Evolutionary conservation across 2,797 vertebrate genomes (phyloP).

Genomic region (Oreonectes daqikongensis): DNA sequence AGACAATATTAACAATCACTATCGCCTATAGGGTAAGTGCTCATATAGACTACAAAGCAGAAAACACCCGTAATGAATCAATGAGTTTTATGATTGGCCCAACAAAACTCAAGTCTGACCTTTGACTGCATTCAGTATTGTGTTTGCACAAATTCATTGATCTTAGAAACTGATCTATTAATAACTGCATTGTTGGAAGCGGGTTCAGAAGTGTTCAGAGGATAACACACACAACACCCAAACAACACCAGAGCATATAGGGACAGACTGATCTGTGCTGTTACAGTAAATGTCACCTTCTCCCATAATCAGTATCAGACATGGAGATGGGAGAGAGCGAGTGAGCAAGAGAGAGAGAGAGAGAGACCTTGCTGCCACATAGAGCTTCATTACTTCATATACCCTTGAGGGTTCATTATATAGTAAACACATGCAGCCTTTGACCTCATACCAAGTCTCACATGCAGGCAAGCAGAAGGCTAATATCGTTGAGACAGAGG

Average conservation of each 20-base stretch:
- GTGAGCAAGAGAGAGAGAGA: background rate
- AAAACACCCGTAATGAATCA: background rate
- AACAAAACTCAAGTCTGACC: background rate
- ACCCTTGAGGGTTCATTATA: background rate
- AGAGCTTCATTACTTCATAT: background rate
- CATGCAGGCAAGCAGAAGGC: background rate
- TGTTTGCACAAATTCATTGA: slow-evolving; percentile 5
- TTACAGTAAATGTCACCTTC: slow-evolving; percentile 8
- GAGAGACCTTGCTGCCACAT: background rate
- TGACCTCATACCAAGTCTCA: background rate
- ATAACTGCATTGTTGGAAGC: background rate
- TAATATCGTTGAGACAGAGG: background rate
- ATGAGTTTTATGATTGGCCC: background rate
- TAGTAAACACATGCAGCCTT: background rate
- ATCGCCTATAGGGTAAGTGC: too few relatives aligned
- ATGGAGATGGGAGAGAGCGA: background rate
- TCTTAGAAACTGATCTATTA: background rate
- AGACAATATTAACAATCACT: background rate
- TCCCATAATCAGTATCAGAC: background rate
- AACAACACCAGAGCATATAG: slow-evolving; percentile 6
- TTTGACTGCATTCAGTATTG: background rate
- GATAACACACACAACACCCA: background rate
- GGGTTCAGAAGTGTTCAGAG: background rate
- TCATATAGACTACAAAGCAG: background rate
- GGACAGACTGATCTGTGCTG: background rate